phyloP scores from a whole-genome alignment of 2,888 invertebrate genomes.

The Meliscaeva auricollis region DNA sequence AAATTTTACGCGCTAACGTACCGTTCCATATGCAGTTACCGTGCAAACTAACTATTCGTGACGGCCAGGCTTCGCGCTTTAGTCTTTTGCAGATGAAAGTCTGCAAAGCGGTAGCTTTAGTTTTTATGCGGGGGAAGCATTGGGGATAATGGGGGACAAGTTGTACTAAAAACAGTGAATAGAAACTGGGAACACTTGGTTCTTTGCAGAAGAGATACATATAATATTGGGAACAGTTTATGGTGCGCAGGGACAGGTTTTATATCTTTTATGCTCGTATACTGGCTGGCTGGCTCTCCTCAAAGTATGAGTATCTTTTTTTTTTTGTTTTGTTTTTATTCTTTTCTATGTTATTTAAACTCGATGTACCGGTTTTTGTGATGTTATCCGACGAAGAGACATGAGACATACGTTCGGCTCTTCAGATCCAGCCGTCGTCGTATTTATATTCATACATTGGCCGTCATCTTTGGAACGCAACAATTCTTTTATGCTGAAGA shows the following conservation, averaged over 20 bases:
- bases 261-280: constrained; percentile 40
- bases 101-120: constrained; percentile 27
- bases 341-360: constrained; percentile 44
- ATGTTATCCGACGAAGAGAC: background rate
- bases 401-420: background rate
- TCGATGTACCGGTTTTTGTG: constrained; percentile 70
- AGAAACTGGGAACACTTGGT: constrained; percentile 51
- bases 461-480: constrained; percentile 51
- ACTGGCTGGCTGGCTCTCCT: constrained; percentile 7
- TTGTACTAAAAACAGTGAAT: constrained; percentile 70
- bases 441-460: background rate
- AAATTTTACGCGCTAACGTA: constrained; percentile 58
- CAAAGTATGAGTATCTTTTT: constrained; percentile 10
- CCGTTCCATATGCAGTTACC: constrained; percentile 72
- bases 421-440: constrained; percentile 27
- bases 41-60: constrained; percentile 72
- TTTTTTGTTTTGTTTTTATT: constrained; percentile 43
- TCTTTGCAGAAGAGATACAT: constrained; percentile 21
- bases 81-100: constrained; percentile 47
- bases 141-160: background rate
- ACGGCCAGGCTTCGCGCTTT: constrained; percentile 34
- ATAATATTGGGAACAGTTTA: constrained; percentile 18
- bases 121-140: background rate
- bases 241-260: constrained; percentile 55
- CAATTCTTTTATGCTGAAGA: constrained; percentile 32